Evolutionary conservation across 2,888 invertebrate genomes (phyloP).

Genomic region (Parnassius glacialis): DNA sequence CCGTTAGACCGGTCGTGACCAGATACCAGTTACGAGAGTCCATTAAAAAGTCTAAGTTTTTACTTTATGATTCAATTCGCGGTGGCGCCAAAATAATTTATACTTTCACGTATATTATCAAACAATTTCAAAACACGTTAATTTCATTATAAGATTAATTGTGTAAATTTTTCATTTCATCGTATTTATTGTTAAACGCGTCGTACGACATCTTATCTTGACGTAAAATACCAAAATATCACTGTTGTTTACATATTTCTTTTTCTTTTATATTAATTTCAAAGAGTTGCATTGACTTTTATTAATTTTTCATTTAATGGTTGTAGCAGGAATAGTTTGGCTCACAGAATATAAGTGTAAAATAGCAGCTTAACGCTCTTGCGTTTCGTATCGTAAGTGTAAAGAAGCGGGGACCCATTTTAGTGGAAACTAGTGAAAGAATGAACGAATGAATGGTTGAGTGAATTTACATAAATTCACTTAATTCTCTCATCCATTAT

Average conservation of each 20-base stretch:
- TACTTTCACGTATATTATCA: constrained; percentile 43
- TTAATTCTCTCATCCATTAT: too few species aligned
- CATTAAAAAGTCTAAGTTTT: constrained; percentile 42
- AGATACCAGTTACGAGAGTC: constrained; percentile 37
- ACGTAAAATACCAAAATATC: constrained; percentile 13
- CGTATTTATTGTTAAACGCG: constrained; percentile 15
- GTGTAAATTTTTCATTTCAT: constrained; percentile 9
- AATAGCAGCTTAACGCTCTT: too few species aligned
- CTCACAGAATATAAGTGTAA: too few species aligned
- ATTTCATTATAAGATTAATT: constrained; percentile 23
- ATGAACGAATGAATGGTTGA: too few species aligned
- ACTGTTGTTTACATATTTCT: constrained; percentile 4
- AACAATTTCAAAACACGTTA: constrained; percentile 24
- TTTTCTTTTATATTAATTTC: constrained; percentile 3
- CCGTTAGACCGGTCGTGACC: constrained; percentile 66
- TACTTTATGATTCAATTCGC: constrained; percentile 38
- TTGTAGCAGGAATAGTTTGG: too few species aligned
- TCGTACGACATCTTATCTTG: constrained; percentile 19
- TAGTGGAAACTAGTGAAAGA: too few species aligned
- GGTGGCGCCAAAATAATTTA: constrained; percentile 48
- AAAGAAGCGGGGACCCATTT: too few species aligned
- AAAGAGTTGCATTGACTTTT: background rate
- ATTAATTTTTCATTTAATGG: constrained; percentile 8
- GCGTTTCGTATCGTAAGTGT: too few species aligned
- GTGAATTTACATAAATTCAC: too few species aligned